phyloP scores from a whole-genome alignment of 2,888 invertebrate genomes.

The Carabus problematicus region DNA sequence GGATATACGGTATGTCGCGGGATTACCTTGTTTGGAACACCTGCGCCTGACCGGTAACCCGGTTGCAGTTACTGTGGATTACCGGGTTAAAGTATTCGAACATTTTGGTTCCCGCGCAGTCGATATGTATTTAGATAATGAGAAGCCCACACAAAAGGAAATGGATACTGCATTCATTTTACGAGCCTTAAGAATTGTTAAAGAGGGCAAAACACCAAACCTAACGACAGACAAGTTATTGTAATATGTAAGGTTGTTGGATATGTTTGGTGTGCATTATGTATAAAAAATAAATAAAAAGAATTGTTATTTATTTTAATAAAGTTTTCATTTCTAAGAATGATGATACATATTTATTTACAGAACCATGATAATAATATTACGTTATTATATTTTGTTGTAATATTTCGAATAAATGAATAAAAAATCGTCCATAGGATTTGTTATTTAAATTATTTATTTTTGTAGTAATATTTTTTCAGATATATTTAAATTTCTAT shows the following conservation, averaged over 20 bases:
- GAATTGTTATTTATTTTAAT: conserved; percentile 30
- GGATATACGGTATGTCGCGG: conserved; percentile 80
- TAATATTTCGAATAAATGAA: too few species aligned
- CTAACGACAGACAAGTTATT: conserved; percentile 52
- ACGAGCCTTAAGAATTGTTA: conserved; percentile 83
- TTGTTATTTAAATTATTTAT: too few species aligned
- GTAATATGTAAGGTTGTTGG: conserved; percentile 19
- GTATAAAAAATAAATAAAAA: not conserved
- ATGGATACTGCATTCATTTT: conserved; percentile 90
- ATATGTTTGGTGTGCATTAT: not conserved
- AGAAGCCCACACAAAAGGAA: conserved; percentile 85
- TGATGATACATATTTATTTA: too few species aligned
- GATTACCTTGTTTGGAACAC: conserved; percentile 85
- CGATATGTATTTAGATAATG: conserved; percentile 88
- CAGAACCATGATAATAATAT: too few species aligned
- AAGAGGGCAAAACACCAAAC: conserved; percentile 68
- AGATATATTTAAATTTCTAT: too few species aligned
- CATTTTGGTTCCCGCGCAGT: conserved; percentile 83
- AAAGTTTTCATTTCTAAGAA: conserved; percentile 16
- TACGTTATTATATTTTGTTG: too few species aligned
- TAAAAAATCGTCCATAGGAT: too few species aligned
- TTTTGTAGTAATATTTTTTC: too few species aligned
- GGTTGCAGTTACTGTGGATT: conserved; percentile 85
- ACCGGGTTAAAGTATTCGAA: conserved; percentile 87
- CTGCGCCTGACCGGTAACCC: conserved; percentile 90